Evolutionary conservation across 2,797 vertebrate species (phyloP).

Genomic region (Ficedula albicollis): DNA sequence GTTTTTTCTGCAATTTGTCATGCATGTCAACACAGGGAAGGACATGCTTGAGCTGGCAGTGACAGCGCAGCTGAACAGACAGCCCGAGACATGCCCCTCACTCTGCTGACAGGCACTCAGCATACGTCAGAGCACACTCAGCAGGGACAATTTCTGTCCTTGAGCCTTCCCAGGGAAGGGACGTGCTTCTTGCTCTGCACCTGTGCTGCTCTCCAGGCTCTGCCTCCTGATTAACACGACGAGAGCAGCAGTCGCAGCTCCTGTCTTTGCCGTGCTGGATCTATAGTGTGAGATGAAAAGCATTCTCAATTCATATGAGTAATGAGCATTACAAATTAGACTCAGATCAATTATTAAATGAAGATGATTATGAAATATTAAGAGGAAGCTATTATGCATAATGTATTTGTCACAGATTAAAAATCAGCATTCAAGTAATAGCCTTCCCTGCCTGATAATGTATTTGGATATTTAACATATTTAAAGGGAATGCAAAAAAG

Average conservation of each 20-base stretch:
- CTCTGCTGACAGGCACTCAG: background rate
- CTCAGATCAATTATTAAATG: slow-evolving; percentile 50
- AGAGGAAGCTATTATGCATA: slow-evolving; percentile 18
- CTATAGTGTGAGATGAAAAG: background rate
- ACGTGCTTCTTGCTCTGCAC: fast-evolving
- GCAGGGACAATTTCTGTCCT: background rate
- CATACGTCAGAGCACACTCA: background rate
- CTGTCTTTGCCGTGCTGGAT: background rate
- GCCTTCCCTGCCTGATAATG: background rate
- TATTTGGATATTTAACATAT: background rate
- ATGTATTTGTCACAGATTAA: slow-evolving; percentile 37
- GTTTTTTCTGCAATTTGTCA: background rate
- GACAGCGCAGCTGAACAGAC: background rate
- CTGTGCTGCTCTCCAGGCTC: background rate
- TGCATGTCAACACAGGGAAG: background rate
- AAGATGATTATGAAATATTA: slow-evolving; percentile 54
- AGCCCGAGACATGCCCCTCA: background rate
- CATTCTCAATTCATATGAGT: slow-evolving; percentile 14
- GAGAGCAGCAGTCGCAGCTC: background rate
- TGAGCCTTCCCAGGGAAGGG: background rate
- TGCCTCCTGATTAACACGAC: background rate
- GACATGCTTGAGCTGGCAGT: background rate
- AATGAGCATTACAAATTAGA: slow-evolving; percentile 34
- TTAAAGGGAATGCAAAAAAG: background rate
- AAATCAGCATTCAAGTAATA: background rate